These are phyloP conservation scores for Vanessa tameamea DNA, from an alignment of 1,140 invertebrate genomes.

Conservation along the genomic window DNA sequence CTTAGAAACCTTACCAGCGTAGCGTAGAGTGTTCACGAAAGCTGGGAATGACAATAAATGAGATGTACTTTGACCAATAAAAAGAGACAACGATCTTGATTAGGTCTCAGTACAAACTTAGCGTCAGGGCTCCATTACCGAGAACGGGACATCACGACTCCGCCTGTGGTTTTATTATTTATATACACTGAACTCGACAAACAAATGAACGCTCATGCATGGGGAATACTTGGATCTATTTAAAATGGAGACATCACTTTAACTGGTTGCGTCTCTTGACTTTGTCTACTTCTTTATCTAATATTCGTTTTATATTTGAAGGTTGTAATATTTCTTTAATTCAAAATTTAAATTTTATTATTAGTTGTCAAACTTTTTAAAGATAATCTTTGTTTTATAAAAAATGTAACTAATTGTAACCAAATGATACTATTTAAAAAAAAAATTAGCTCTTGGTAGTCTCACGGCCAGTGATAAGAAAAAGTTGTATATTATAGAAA, in stretches of 20 bases:
- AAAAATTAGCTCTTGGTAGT: too few relatives aligned
- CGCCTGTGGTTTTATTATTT: constrained; percentile 26
- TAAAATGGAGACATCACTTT: not conserved
- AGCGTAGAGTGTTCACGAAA: constrained; percentile 23
- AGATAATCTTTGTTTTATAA: too few relatives aligned
- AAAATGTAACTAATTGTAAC: too few relatives aligned
- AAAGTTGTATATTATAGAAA: too few relatives aligned
- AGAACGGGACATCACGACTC: constrained; percentile 74
- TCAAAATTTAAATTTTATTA: too few relatives aligned
- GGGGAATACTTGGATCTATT: not conserved
- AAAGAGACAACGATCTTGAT: constrained; percentile 73
- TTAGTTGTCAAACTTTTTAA: too few relatives aligned
- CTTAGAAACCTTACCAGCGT: constrained; percentile 1
- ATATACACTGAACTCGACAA: constrained; percentile 16
- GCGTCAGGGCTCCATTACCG: constrained; percentile 68
- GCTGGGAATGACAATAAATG: constrained; percentile 48
- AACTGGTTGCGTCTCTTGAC: not conserved
- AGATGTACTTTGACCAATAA: constrained; percentile 65
- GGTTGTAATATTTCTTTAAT: too few relatives aligned
- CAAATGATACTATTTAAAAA: too few relatives aligned
- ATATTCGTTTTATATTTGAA: too few relatives aligned
- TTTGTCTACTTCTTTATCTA: too few relatives aligned
- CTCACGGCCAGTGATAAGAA: too few relatives aligned
- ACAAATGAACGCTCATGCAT: constrained; percentile 28
- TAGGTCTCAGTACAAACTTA: constrained; percentile 61